phyloP scores from a whole-genome alignment of 2,113 vertebrate species.

The Platysteira castanea region DNA sequence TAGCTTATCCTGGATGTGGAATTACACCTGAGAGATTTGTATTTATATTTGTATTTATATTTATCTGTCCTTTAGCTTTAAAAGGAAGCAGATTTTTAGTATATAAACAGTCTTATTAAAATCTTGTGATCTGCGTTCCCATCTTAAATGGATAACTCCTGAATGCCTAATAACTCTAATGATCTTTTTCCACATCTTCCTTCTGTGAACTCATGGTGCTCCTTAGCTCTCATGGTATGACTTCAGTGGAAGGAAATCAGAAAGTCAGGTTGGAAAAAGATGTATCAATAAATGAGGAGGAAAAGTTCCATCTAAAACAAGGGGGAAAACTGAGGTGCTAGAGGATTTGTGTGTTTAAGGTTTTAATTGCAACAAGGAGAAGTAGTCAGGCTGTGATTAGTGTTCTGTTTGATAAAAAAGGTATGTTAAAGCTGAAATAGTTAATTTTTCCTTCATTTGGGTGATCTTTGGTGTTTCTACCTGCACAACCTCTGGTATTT shows the following conservation, averaged over 20 bases:
- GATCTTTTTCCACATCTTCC: neutral
- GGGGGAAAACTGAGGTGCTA: neutral
- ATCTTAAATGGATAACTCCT: neutral
- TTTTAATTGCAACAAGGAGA: neutral
- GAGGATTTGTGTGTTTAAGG: neutral
- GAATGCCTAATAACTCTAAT: neutral
- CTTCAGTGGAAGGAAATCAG: neutral
- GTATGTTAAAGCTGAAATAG: neutral
- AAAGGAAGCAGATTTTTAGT: neutral
- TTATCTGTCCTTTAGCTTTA: neutral
- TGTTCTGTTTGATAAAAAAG: neutral
- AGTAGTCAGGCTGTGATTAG: neutral
- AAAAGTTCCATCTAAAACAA: neutral
- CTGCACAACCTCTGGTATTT: neutral
- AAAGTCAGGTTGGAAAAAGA: neutral
- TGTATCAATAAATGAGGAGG: neutral
- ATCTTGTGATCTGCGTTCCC: neutral
- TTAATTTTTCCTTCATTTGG: neutral
- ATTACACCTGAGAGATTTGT: neutral
- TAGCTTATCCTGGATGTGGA: neutral
- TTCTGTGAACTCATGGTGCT: neutral
- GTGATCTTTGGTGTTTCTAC: neutral
- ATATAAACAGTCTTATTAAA: neutral
- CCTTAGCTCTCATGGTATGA: neutral
- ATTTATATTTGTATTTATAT: neutral